Percentiles rank a stretch among this genome's conserved stretches.
Evolutionary conservation across 2,113 vertebrate genomes (phyloP).

Genomic region (Vicugna pacos): DNA sequence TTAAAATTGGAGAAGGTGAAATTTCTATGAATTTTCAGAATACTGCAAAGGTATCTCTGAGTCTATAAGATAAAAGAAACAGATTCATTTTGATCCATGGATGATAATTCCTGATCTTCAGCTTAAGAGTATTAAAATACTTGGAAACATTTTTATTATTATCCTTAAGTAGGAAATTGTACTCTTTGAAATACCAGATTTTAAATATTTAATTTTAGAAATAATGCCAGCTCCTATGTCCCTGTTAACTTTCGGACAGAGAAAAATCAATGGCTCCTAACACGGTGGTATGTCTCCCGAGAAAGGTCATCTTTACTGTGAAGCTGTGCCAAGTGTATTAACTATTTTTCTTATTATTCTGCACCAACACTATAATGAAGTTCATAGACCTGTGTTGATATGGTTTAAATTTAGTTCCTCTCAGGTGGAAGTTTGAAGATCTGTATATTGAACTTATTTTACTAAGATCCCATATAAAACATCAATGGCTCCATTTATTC

Average conservation of each 20-base stretch:
- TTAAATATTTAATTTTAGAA: slow-evolving; percentile 66
- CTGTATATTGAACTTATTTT: background rate
- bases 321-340: slow-evolving; percentile 11
- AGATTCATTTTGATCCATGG: background rate
- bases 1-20: background rate
- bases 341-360: slow-evolving; percentile 12
- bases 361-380: background rate
- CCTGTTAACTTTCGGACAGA: background rate
- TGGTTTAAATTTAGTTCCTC: background rate
- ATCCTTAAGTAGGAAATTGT: background rate
- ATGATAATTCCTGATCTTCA: background rate
- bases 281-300: background rate
- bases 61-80: background rate
- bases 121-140: background rate
- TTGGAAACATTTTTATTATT: background rate
- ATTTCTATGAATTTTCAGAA: background rate
- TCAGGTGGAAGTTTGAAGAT: background rate
- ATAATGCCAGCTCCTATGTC: background rate
- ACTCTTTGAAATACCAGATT: slow-evolving; percentile 37
- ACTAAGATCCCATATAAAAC: background rate
- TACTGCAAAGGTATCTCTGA: background rate
- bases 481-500: background rate
- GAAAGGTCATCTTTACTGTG: background rate
- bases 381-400: background rate
- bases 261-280: slow-evolving; percentile 48